Percentiles rank a stretch among this genome's conserved stretches.
phyloP scores from a whole-genome alignment of 2,888 invertebrate genomes.

The Graphium colonna region DNA sequence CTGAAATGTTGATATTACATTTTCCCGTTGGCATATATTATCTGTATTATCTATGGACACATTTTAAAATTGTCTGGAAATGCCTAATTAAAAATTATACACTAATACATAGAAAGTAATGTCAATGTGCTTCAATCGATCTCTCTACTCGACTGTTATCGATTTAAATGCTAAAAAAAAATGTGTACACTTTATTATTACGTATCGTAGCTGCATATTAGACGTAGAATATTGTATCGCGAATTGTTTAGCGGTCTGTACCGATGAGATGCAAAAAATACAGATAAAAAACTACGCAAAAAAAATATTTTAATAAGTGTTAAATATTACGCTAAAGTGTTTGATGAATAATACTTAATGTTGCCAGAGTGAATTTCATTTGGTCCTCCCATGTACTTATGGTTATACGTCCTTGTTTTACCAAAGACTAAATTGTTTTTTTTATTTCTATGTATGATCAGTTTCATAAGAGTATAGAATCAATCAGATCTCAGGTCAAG shows the following conservation, averaged over 20 bases:
- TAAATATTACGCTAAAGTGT: conserved; percentile 68
- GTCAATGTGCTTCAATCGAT: conserved; percentile 16
- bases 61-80: not conserved
- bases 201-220: conserved; percentile 35
- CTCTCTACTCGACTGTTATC: conserved; percentile 38
- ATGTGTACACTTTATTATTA: conserved; percentile 36
- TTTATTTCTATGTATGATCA: no score
- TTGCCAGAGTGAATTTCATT: conserved; percentile 34
- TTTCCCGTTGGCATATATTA: no score
- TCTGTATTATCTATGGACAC: not conserved
- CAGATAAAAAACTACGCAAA: conserved; percentile 45
- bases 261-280: conserved; percentile 52
- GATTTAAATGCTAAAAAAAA: conserved; percentile 36
- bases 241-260: conserved; percentile 59
- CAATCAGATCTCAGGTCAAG: no score
- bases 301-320: conserved; percentile 67
- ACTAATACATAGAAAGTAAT: not conserved
- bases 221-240: conserved; percentile 54
- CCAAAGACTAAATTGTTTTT: not conserved
- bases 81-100: conserved; percentile 3
- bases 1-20: not conserved
- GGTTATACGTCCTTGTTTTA: conserved; percentile 7
- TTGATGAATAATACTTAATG: conserved; percentile 48
- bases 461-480: no score
- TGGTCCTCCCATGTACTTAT: conserved; percentile 7